These are phyloP conservation scores for Emydura subglobosa DNA, from an alignment of 2,113 vertebrate species.

Conservation along the genomic window DNA sequence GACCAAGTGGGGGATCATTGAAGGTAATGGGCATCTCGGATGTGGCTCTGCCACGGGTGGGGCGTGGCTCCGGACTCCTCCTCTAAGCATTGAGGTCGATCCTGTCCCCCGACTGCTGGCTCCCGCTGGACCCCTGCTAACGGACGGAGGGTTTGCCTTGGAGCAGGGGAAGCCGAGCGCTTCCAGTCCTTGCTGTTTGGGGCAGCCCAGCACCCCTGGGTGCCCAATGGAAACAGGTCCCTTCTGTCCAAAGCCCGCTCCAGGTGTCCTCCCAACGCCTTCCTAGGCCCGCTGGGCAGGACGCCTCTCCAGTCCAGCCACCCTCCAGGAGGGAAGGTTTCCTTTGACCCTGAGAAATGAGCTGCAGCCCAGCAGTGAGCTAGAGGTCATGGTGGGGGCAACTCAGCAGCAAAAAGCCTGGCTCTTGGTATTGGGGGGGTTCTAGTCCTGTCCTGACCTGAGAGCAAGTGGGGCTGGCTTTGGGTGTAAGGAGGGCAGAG, in stretches of 20 bases:
- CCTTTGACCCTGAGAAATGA: no score
- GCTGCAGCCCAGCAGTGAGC: not conserved
- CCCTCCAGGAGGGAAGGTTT: not conserved
- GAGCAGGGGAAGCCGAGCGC: not conserved
- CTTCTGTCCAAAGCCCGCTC: not conserved
- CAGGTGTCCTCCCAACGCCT: not conserved
- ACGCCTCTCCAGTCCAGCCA: no score
- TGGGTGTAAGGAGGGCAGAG: not conserved
- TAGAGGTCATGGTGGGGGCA: no score
- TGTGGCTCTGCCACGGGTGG: not conserved
- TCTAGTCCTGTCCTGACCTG: no score
- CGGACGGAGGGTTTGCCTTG: not conserved
- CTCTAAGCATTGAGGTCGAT: not conserved
- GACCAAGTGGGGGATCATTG: conserved; percentile 97
- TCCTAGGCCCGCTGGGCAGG: not conserved
- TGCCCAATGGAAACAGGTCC: no score
- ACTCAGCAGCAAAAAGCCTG: no score
- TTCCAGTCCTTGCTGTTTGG: not conserved
- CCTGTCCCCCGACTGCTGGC: not conserved
- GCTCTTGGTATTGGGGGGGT: no score
- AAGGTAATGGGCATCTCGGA: conserved; percentile 81
- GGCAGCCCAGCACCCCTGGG: no score
- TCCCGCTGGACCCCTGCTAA: not conserved
- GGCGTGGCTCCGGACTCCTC: not conserved
- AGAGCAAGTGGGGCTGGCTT: no score